A percentile compares a stretch with the other conserved stretches of the same genome.
Conservation (phyloP, 1,140 invertebrate species). For the Drosophila ananassae region DNA sequence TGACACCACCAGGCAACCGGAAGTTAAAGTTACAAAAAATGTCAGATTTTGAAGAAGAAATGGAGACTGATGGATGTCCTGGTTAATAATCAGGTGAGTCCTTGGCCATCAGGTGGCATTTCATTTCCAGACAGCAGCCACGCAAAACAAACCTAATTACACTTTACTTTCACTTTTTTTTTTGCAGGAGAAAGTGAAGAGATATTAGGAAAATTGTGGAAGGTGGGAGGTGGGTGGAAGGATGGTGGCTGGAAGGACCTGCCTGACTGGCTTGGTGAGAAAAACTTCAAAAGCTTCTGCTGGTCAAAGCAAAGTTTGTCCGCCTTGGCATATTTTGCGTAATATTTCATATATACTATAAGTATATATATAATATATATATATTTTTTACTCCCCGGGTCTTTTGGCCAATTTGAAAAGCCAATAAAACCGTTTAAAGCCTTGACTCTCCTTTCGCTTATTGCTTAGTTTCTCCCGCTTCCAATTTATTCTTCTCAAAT, state of each 20-base stretch:
- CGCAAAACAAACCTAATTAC: slow-evolving; percentile 79
- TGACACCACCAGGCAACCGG: not conserved
- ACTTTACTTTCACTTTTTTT: slow-evolving; percentile 59
- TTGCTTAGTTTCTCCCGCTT: not conserved
- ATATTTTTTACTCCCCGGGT: slow-evolving; percentile 7
- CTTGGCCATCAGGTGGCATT: slow-evolving; percentile 48
- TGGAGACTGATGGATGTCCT: not conserved
- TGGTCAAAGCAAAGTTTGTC: slow-evolving; percentile 49
- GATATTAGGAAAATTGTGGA: not conserved
- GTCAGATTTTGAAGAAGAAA: slow-evolving; percentile 9
- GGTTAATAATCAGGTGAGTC: slow-evolving; percentile 13
- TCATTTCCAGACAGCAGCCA: slow-evolving; percentile 72
- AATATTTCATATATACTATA: slow-evolving; percentile 8
- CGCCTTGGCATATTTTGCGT: slow-evolving; percentile 41
- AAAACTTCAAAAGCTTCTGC: slow-evolving; percentile 56
- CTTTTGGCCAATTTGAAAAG: slow-evolving; percentile 71
- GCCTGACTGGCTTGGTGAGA: slow-evolving; percentile 22
- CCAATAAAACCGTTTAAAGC: slow-evolving; percentile 75
- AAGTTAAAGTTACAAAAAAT: not conserved
- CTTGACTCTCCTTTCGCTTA: slow-evolving; percentile 14
- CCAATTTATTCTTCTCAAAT: too few species aligned
- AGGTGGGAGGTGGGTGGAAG: not conserved
- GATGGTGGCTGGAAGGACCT: too few species aligned
- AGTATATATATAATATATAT: too few species aligned
- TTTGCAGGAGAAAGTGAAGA: not conserved